Conservation (phyloP, 2,797 vertebrate species). For the Acropternis orthonyx region DNA sequence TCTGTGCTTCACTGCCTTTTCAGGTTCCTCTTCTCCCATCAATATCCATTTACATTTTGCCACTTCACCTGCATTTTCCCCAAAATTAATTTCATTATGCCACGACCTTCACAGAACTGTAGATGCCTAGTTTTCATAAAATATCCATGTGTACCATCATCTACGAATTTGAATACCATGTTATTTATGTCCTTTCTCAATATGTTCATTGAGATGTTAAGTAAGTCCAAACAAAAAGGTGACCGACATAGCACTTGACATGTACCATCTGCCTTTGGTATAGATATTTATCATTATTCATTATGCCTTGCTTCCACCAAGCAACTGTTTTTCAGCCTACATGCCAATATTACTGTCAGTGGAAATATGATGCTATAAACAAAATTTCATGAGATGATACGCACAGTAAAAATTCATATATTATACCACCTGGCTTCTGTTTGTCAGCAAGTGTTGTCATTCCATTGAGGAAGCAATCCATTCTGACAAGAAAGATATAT, state of each 20-base stretch:
- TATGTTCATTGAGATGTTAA: neutral
- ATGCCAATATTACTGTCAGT: neutral
- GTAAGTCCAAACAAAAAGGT: neutral
- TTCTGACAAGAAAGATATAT: neutral
- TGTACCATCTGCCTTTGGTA: neutral
- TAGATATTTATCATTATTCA: constrained; percentile 1
- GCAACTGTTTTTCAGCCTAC: neutral
- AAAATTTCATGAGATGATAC: neutral
- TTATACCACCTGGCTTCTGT: neutral
- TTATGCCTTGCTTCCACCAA: neutral
- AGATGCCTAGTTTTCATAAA: neutral
- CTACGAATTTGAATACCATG: neutral
- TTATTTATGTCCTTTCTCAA: neutral
- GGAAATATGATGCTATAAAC: neutral
- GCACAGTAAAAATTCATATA: neutral
- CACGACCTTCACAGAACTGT: neutral
- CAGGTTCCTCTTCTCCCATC: neutral
- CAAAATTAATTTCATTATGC: neutral
- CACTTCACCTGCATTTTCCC: neutral
- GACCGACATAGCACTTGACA: neutral
- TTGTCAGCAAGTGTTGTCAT: neutral
- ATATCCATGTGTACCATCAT: neutral
- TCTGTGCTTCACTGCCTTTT: neutral
- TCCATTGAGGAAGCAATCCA: neutral
- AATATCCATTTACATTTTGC: neutral